Conservation (phyloP, 2,113 vertebrate genomes). For the Lepisosteus osseus region DNA sequence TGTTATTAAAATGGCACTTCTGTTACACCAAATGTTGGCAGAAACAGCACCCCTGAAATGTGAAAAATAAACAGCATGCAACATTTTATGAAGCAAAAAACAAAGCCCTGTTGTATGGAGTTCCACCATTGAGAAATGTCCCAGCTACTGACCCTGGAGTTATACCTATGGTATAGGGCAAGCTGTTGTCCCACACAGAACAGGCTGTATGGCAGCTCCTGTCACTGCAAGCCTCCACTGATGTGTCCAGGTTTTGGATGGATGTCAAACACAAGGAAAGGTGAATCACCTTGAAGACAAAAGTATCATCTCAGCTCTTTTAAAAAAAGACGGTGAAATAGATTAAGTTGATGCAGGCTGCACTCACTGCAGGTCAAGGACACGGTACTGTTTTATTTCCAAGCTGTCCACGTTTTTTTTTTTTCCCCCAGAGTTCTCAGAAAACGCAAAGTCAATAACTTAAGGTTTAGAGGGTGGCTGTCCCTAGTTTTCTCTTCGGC, state of each 20-base stretch:
- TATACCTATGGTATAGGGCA: not conserved
- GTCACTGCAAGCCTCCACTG: not conserved
- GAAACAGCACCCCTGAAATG: conserved; percentile 1
- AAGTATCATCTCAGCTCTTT: not conserved
- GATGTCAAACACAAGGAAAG: not conserved
- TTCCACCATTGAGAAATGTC: not conserved
- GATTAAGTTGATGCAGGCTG: not conserved
- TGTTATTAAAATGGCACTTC: conserved; percentile 12
- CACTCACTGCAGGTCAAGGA: not conserved
- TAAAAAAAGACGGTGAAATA: not conserved
- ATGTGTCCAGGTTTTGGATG: not conserved
- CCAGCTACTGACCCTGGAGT: too few species aligned
- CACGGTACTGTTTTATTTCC: not conserved
- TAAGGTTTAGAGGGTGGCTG: conserved; percentile 13
- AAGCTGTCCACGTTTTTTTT: not conserved
- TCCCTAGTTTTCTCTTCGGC: conserved; percentile 4
- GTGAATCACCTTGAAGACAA: not conserved
- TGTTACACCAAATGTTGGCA: not conserved
- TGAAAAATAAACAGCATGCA: not conserved
- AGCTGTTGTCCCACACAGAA: not conserved
- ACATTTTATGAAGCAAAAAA: not conserved
- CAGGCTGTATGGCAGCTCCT: not conserved
- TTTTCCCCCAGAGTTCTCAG: not conserved
- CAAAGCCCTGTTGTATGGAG: not conserved
- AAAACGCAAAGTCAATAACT: conserved; percentile 15